phyloP scores from a whole-genome alignment of 2,888 invertebrate genomes.

The Timandra comae region DNA sequence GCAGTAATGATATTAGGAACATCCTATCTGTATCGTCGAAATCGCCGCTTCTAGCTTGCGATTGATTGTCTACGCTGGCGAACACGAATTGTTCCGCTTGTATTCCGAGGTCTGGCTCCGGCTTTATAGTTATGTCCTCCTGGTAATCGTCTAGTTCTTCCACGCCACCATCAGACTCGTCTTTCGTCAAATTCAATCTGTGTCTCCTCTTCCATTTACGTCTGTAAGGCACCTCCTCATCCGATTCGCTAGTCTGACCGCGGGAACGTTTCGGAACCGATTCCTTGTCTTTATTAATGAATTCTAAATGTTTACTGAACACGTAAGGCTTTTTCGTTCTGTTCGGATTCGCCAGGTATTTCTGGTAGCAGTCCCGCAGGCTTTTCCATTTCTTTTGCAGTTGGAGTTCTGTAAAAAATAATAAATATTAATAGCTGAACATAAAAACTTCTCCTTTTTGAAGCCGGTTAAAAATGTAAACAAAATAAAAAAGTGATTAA shows the following conservation, averaged over 20 bases:
- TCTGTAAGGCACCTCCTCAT: slow-evolving; percentile 29
- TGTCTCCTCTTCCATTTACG: slow-evolving; percentile 40
- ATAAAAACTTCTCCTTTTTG: no score
- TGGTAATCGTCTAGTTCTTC: no score
- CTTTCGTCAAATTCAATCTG: slow-evolving; percentile 42
- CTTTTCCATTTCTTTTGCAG: slow-evolving; percentile 72
- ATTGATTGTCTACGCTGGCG: slow-evolving; percentile 48
- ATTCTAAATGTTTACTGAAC: slow-evolving; percentile 52
- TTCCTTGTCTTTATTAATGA: slow-evolving; percentile 44
- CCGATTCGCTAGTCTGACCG: slow-evolving; percentile 43
- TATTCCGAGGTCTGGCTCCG: no score
- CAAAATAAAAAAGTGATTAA: no score
- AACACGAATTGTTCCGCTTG: slow-evolving; percentile 45
- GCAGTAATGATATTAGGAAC: slow-evolving; percentile 59
- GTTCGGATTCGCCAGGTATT: slow-evolving; percentile 50
- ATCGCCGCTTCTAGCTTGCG: slow-evolving; percentile 37
- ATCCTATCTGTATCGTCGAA: slow-evolving; percentile 56
- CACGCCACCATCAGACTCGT: no score
- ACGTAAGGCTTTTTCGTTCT: slow-evolving; percentile 57
- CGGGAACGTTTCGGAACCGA: slow-evolving; percentile 8
- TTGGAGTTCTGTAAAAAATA: slow-evolving; percentile 54
- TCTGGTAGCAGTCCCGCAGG: slow-evolving; percentile 60
- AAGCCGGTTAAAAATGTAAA: no score
- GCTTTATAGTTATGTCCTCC: no score
- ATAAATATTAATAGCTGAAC: background rate